A percentile compares a stretch with the other conserved stretches of the same genome.
phyloP scores from a whole-genome alignment of 2,888 invertebrate genomes.

The Acanthococcus lagerstroemiae region DNA sequence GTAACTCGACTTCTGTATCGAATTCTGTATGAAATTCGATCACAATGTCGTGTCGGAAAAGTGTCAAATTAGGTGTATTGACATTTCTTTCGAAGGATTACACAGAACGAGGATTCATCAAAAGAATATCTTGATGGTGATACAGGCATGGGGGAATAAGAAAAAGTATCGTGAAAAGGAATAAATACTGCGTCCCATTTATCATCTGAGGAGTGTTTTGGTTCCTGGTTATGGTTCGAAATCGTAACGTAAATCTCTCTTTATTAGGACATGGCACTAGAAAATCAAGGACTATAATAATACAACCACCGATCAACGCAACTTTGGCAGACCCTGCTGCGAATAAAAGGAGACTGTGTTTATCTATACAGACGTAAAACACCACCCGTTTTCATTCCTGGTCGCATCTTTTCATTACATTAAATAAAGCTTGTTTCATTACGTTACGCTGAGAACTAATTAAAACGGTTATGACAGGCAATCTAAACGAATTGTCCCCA shows the following conservation, averaged over 20 bases:
- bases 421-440: slow-evolving; percentile 31
- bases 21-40: too few relatives aligned
- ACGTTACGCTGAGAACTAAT: slow-evolving; percentile 31
- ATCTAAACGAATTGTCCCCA: slow-evolving; percentile 30
- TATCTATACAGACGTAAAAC: slow-evolving; percentile 23
- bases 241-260: neutral
- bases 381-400: slow-evolving; percentile 19
- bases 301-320: too few relatives aligned
- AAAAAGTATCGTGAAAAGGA: too few relatives aligned
- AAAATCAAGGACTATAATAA: neutral
- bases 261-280: neutral
- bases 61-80: too few relatives aligned
- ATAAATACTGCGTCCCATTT: neutral
- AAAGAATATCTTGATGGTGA: too few relatives aligned
- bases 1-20: too few relatives aligned
- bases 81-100: too few relatives aligned
- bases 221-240: too few relatives aligned
- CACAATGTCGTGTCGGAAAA: too few relatives aligned
- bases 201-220: neutral
- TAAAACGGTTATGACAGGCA: slow-evolving; percentile 31
- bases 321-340: slow-evolving; percentile 16
- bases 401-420: slow-evolving; percentile 29
- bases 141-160: too few relatives aligned
- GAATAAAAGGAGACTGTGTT: slow-evolving; percentile 25
- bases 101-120: too few relatives aligned